phyloP scores from a whole-genome alignment of 2,888 invertebrate genomes.

The Drosophila stalkeri region DNA sequence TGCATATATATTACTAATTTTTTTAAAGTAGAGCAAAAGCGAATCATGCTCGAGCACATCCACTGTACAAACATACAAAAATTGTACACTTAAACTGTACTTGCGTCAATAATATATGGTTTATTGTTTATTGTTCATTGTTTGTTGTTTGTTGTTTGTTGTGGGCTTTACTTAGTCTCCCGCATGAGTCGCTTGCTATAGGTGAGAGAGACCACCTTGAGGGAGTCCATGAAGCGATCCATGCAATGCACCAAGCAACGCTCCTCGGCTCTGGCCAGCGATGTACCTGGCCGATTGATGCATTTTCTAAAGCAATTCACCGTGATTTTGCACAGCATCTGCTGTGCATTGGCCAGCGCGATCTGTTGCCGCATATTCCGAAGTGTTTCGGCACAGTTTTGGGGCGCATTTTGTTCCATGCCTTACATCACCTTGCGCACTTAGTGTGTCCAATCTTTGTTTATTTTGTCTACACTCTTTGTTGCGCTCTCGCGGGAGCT shows the following conservation, averaged over 20 bases:
- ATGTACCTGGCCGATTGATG: slow-evolving; percentile 31
- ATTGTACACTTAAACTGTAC: neutral
- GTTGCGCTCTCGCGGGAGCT: neutral
- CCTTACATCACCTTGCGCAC: neutral
- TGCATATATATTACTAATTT: neutral
- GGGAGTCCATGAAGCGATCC: slow-evolving; percentile 49
- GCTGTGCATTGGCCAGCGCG: slow-evolving; percentile 41
- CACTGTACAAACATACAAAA: neutral
- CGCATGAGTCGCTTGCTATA: slow-evolving; percentile 31
- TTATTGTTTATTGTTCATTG: neutral
- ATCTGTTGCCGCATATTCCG: slow-evolving; percentile 40
- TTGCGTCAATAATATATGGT: neutral
- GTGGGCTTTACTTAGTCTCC: slow-evolving; percentile 1
- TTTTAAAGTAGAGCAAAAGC: neutral
- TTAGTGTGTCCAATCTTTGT: too few species aligned
- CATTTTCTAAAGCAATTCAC: slow-evolving; percentile 44
- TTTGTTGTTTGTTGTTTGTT: neutral
- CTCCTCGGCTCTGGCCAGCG: slow-evolving; percentile 28
- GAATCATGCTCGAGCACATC: neutral
- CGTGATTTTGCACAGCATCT: slow-evolving; percentile 36
- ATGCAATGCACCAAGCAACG: slow-evolving; percentile 41
- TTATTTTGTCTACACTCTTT: neutral
- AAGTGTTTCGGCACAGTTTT: slow-evolving; percentile 21
- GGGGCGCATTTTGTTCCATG: slow-evolving; percentile 17
- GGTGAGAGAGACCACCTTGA: slow-evolving; percentile 41